Percentiles rank a stretch among this genome's conserved stretches.
Evolutionary conservation across 1,140 invertebrate genomes (phyloP).

Genomic region (Heterodera schachtii): DNA sequence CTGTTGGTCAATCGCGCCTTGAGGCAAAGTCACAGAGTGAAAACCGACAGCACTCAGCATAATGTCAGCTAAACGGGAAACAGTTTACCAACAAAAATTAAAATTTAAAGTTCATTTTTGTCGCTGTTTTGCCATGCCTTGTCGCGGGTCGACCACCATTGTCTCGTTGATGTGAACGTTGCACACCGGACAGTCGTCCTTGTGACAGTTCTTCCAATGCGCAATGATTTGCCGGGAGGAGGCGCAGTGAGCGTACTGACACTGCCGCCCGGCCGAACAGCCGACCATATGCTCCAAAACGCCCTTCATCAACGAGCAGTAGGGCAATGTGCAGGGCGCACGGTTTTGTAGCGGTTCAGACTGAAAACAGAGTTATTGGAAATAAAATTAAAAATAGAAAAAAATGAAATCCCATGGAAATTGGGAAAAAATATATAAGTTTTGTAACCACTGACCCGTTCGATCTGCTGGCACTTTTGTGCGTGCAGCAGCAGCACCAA

Average conservation of each 20-base stretch:
- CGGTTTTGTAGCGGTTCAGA: slow-evolving; percentile 4
- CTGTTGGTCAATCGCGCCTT: background rate
- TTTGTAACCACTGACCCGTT: slow-evolving; percentile 68
- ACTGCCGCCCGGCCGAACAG: slow-evolving; percentile 80
- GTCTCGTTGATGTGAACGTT: slow-evolving; percentile 83
- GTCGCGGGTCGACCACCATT: background rate
- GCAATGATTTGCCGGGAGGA: slow-evolving; percentile 96
- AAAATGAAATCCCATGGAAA: too few species aligned
- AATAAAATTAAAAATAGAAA: background rate
- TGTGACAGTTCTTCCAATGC: slow-evolving; percentile 96
- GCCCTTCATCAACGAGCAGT: slow-evolving; percentile 98
- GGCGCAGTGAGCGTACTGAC: slow-evolving; percentile 84
- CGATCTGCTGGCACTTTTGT: slow-evolving; percentile 92
- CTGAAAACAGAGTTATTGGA: background rate
- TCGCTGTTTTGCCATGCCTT: slow-evolving; percentile 64
- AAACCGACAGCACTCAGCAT: slow-evolving; percentile 5
- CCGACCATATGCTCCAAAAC: slow-evolving; percentile 98
- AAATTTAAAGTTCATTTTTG: background rate
- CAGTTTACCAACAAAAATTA: background rate
- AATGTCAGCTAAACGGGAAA: slow-evolving; percentile 7
- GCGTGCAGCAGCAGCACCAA: slow-evolving; percentile 92
- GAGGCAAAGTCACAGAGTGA: background rate
- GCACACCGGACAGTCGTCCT: slow-evolving; percentile 93
- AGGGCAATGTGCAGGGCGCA: slow-evolving; percentile 79
- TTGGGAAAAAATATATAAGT: too few species aligned